phyloP scores from a whole-genome alignment of 1,140 invertebrate species.

The Hypothenemus hampei region DNA sequence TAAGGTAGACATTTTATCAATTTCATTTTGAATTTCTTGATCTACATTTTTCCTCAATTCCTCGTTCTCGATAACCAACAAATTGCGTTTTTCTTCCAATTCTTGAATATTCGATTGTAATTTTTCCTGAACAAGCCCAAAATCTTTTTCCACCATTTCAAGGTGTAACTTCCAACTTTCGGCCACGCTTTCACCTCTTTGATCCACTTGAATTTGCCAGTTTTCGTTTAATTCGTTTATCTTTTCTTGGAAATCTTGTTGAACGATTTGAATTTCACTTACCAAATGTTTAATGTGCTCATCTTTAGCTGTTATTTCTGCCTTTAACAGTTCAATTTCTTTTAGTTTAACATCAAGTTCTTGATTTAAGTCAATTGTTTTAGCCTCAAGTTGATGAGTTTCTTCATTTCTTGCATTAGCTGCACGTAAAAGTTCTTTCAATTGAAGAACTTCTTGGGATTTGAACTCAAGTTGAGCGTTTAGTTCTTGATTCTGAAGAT shows the following conservation, averaged over 20 bases:
- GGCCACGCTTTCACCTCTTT: slow-evolving; percentile 50
- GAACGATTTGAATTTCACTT: slow-evolving; percentile 43
- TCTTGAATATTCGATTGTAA: slow-evolving; percentile 45
- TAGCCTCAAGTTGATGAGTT: too few species aligned
- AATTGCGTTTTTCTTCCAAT: slow-evolving; percentile 51
- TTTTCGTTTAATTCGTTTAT: slow-evolving; percentile 33
- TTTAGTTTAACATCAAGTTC: too few species aligned
- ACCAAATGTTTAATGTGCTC: slow-evolving; percentile 42
- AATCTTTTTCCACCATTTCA: slow-evolving; percentile 54
- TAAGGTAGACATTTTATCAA: slow-evolving; percentile 38
- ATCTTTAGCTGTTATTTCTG: slow-evolving; percentile 2
- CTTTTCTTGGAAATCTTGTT: slow-evolving; percentile 16
- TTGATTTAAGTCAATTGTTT: too few species aligned
- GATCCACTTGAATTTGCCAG: slow-evolving; percentile 53
- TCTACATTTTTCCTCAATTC: slow-evolving; percentile 43
- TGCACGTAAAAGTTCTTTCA: too few species aligned
- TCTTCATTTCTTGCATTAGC: too few species aligned
- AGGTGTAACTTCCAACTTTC: slow-evolving; percentile 62
- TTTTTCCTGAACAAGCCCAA: slow-evolving; percentile 49
- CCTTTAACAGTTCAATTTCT: slow-evolving; percentile 9
- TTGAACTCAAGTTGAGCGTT: too few species aligned
- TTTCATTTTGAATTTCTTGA: slow-evolving; percentile 42
- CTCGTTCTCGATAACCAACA: slow-evolving; percentile 47
- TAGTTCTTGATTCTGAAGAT: too few species aligned
- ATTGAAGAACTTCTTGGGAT: too few species aligned